Base-by-base conservation (phyloP, 1,140 invertebrate species). In the Drosophila aff. region DNA sequence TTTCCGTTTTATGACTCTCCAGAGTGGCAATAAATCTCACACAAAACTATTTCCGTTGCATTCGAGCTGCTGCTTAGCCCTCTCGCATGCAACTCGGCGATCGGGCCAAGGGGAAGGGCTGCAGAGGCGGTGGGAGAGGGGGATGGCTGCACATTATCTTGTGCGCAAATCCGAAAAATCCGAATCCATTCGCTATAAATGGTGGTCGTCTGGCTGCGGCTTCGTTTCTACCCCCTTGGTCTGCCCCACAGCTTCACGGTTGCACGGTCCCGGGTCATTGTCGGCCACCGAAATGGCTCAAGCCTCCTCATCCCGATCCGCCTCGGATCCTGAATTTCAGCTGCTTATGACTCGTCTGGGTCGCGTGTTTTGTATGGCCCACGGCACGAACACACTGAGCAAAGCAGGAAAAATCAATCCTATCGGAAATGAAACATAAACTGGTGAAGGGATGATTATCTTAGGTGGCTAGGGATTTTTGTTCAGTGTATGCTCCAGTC, bases 1-100 rank as follows among this genome's bases (percentile, higher is more conserved):
- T 91, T 91, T 91, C 89, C 89, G 90, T 91, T 91, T 91, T 91
- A 91, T 91, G 89, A 91, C 89, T 91, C 89, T 91, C 89, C 76
- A 91, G 89, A 91, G 89, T 91, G 81, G 89, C 91, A 91, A 91
- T 91, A 91, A 91, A 91, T 91, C 89, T 91, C 89, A 91, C 89
- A 91, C 89, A 89, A 91, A 91, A 91, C 89, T 91, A 91, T 91
- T 91, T 91, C 89, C 90, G 89, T 91, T 91, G 89, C 81, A 89
- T 91, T 91, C 80, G 85, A 87, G 85, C 85, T 89, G 85, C 85
- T 87, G 59, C 58, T 57, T 49, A 65, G 60, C 38, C 72, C 73
- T 64, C 78, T 66, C 78, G 74, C 66, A 84, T 76, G 78, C 81
- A 81, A 76, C 81, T 55, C 50, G 38, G 21, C 33, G 67, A 55